Evolutionary conservation across 1,140 invertebrate genomes (phyloP), one percentile per base, ranked within the genome.

Genomic region (Orius insidiosus): DNA sequence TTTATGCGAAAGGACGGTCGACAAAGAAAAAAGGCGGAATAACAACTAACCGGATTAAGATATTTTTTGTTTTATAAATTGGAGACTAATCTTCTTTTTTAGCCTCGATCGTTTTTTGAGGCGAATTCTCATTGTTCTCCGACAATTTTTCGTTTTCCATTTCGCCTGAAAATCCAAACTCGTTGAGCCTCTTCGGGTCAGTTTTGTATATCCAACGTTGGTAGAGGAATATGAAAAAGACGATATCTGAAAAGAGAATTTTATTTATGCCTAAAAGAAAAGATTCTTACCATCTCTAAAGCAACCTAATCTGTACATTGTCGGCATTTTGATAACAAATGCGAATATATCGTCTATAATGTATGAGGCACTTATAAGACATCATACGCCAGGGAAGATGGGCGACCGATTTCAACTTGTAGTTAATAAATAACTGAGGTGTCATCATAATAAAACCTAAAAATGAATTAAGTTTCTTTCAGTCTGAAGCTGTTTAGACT

Each of bases 291-390:
- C 87, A 71, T 98, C 93, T 62, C 94, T 76, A 65, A 98, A 93
- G 67, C 94, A 98, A 10, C 94, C 93, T 49, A 88, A 60, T 50
- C 84, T 70, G 60, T 98, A 98, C 71, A 98, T 81, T 1, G 87
- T 97, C 32, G 95, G 95, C 94, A 98, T 98, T 68, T 95, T 95
- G 52, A 98, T 98, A 46, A 98, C 89, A 73, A 98, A 98, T 47
- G 95, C 95, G 71, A 98, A 98, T 54, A 98, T 92, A 65, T 98
- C 95, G 68, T 98, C 95, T 58, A 98, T 98, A 98, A 98, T 2
- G 95, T 98, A 62, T 98, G n/a, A 98, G 73, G 61, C 95, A 97
- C 71, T 98, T 98, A 60, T 98, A 98, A 9, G 92, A 94, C 74
- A 98, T 78, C 94, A 98, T 98, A 45, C 95, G 71, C 94, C 95